phyloP scores from a whole-genome alignment of 2,888 invertebrate genomes.

The Dugesia japonica region DNA sequence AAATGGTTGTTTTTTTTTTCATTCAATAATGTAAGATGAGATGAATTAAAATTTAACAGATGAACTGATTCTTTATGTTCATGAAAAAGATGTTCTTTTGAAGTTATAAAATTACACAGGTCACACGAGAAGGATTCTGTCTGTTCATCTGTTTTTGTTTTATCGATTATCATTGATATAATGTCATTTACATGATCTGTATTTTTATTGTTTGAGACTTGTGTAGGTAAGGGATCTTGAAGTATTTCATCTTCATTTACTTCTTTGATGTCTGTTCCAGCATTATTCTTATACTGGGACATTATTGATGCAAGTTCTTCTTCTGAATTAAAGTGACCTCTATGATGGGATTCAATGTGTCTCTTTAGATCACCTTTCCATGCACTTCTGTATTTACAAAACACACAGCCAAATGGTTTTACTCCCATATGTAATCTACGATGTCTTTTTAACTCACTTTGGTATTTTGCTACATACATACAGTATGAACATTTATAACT shows the following conservation, averaged over 20 bases:
- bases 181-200: not conserved
- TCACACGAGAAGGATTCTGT: not conserved
- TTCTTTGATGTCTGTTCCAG: slow-evolving; percentile 26
- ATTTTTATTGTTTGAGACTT: not conserved
- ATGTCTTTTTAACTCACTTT: slow-evolving; percentile 49
- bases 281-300: slow-evolving; percentile 34
- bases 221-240: not conserved
- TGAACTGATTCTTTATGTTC: not conserved
- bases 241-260: not conserved
- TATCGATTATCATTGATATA: not conserved
- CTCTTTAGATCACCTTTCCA: slow-evolving; percentile 51
- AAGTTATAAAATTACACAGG: not conserved
- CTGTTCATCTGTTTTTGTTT: not conserved
- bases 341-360: slow-evolving; percentile 49
- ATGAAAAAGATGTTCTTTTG: not conserved
- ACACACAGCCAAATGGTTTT: slow-evolving; percentile 49
- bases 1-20: not conserved
- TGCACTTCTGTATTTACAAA: slow-evolving; percentile 49
- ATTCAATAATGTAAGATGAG: not conserved
- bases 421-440: slow-evolving; percentile 48
- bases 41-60: not conserved
- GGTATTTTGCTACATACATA: slow-evolving; percentile 45
- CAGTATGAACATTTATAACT: slow-evolving; percentile 54
- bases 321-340: slow-evolving; percentile 39
- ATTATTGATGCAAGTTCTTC: slow-evolving; percentile 39